Base-by-base conservation (phyloP, 1,140 invertebrate species). In the Drosophila quadrilineata region DNA sequence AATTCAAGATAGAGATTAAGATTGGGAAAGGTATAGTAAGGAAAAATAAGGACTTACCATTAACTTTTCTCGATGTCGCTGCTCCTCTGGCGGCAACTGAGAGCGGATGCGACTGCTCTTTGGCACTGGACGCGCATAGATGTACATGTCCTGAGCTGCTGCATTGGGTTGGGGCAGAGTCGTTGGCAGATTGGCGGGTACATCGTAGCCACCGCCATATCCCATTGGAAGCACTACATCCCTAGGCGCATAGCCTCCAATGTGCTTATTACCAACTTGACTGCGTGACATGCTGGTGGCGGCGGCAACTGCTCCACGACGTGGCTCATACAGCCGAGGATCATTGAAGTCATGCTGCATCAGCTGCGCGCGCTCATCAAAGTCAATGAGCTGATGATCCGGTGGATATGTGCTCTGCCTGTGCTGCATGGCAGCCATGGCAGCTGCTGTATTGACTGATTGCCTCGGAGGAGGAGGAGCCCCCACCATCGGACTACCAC, bases 301-400 rank as follows among this genome's bases (percentile, higher is more conserved):
- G 63, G 56, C 28, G 60, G 36, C 2, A 40, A 29, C 46, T 46
- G 50, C 66, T 57, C 21, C 53, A 41, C 60, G 26, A 56, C 50
- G 46, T 2, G 53, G 22, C 4, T 79, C 76, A 12, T 71, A 71
- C 3, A 60, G 57, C n/a, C 75, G 72, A 3, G 77, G 58, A 38
- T 84, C 75, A 33, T 77, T 77, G n/a, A 71, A 88, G 29, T 87
- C 84, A 29, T 88, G 79, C 33, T 80, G 75, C 50, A 63, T 84
- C n/a, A 86, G 59, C 22, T 76, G 71, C 3, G 87, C 89, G 1
- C 92, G 92, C 6, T 92, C 88, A 43, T 95, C 94, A 10, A 95
- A 88, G 86, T 95, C 94, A 53, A 95, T 95, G 1, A 95, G 84
- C 74, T 94, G 93, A 69, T 94, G 93, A 2, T 88, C 75, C 10